phyloP scores from a whole-genome alignment of 2,113 vertebrate genomes.

The Prinia subflava region DNA sequence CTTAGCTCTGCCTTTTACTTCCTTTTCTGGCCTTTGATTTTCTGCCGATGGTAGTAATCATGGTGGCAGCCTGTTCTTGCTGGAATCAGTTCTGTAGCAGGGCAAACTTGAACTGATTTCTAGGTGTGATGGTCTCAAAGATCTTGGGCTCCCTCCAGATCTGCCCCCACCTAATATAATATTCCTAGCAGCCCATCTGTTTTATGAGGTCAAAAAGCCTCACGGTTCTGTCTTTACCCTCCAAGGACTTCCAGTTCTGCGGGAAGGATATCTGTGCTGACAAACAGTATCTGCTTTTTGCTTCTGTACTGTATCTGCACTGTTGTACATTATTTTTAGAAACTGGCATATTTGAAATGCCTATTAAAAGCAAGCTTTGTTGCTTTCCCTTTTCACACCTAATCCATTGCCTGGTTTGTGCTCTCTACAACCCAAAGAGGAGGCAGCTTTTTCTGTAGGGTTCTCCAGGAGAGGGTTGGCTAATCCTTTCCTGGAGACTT shows the following conservation, averaged over 20 bases:
- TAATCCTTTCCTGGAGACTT: neutral
- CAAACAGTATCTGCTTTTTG: slow-evolving; percentile 8
- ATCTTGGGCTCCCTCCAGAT: slow-evolving; percentile 9
- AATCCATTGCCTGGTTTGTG: neutral
- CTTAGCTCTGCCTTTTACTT: neutral
- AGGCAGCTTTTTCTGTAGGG: neutral
- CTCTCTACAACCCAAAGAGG: neutral
- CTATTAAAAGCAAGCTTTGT: slow-evolving; percentile 15
- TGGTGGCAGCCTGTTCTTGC: neutral
- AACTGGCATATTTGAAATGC: slow-evolving; percentile 18
- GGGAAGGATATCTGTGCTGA: neutral
- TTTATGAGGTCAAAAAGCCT: slow-evolving; percentile 6
- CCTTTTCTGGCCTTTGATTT: neutral
- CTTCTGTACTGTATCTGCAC: neutral
- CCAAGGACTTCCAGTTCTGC: slow-evolving; percentile 45
- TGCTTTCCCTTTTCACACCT: slow-evolving; percentile 2
- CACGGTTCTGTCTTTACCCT: slow-evolving; percentile 4
- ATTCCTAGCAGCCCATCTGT: neutral
- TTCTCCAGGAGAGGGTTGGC: neutral
- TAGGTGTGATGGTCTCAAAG: neutral
- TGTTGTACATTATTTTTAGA: slow-evolving; percentile 47
- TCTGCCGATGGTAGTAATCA: neutral
- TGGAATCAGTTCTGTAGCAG: neutral
- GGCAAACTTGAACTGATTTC: neutral
- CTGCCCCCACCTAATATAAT: neutral